These are phyloP conservation scores for Cheumatopsyche charites DNA, from an alignment of 1,140 invertebrate species.

Conservation along the genomic window DNA sequence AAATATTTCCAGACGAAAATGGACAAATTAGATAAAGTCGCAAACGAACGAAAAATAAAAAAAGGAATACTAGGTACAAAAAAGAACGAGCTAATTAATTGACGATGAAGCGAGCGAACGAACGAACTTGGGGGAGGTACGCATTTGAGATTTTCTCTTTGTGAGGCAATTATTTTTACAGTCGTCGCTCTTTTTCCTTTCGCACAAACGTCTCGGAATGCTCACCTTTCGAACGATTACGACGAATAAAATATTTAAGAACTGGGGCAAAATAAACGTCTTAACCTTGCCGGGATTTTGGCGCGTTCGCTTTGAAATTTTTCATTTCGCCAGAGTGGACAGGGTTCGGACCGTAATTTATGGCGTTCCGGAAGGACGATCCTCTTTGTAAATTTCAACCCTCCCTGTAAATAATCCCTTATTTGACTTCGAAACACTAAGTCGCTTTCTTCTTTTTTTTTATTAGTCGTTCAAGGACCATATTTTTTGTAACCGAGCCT, in stretches of 20 bases:
- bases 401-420: slow-evolving; percentile 16
- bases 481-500: neutral
- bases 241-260: neutral
- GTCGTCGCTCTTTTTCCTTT: neutral
- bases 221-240: neutral
- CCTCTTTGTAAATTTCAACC: slow-evolving; percentile 10
- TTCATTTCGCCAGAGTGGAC: slow-evolving; percentile 25
- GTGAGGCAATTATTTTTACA: slow-evolving; percentile 4
- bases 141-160: neutral
- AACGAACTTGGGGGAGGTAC: neutral
- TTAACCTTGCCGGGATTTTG: slow-evolving; percentile 11
- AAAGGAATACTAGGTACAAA: too few relatives aligned
- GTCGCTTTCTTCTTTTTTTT: slow-evolving; percentile 14
- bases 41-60: too few relatives aligned
- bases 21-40: too few relatives aligned
- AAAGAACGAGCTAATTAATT: too few relatives aligned
- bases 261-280: slow-evolving; percentile 12
- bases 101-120: too few relatives aligned
- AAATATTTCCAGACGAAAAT: too few relatives aligned
- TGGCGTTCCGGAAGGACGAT: slow-evolving; percentile 3
- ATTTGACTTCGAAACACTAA: slow-evolving; percentile 10
- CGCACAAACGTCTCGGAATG: neutral
- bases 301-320: slow-evolving; percentile 12
- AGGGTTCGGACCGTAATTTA: slow-evolving; percentile 9
- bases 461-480: too few relatives aligned